Evolutionary conservation across 1,140 invertebrate species (phyloP).

Genomic region (Zophobas morio): DNA sequence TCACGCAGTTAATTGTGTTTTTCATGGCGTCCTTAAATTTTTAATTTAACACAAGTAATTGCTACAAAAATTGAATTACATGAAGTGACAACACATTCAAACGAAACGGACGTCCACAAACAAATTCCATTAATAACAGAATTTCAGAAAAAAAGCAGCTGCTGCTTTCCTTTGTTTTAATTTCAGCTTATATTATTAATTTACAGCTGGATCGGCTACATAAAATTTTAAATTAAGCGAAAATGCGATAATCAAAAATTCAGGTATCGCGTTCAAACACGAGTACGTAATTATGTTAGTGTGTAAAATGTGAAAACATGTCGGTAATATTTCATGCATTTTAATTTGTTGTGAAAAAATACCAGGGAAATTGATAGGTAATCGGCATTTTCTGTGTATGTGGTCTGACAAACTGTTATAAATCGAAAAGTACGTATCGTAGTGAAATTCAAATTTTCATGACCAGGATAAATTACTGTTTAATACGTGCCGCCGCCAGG

Average conservation of each 20-base stretch:
- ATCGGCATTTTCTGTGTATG: conserved; percentile 7
- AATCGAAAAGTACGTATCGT: conserved; percentile 8
- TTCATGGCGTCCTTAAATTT: no score
- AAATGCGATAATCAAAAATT: conserved; percentile 7
- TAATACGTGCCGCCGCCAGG: conserved; percentile 13
- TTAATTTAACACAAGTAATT: no score
- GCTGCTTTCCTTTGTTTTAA: no score
- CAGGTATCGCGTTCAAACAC: conserved; percentile 6
- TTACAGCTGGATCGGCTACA: no score
- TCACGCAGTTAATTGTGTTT: no score
- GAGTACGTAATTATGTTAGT: neutral
- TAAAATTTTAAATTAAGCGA: neutral
- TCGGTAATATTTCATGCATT: conserved; percentile 27
- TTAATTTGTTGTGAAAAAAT: conserved; percentile 27
- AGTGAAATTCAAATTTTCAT: conserved; percentile 27
- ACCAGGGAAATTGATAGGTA: conserved; percentile 18
- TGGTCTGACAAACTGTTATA: conserved; percentile 1
- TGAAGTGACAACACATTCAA: no score
- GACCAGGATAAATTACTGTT: conserved; percentile 15
- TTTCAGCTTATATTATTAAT: no score
- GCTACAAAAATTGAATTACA: no score
- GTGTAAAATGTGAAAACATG: conserved; percentile 21
- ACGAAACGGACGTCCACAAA: no score
- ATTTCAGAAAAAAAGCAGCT: no score
- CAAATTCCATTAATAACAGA: no score